These are phyloP conservation scores for Scomber colias DNA, from an alignment of 2,113 vertebrate species.

Conservation along the genomic window DNA sequence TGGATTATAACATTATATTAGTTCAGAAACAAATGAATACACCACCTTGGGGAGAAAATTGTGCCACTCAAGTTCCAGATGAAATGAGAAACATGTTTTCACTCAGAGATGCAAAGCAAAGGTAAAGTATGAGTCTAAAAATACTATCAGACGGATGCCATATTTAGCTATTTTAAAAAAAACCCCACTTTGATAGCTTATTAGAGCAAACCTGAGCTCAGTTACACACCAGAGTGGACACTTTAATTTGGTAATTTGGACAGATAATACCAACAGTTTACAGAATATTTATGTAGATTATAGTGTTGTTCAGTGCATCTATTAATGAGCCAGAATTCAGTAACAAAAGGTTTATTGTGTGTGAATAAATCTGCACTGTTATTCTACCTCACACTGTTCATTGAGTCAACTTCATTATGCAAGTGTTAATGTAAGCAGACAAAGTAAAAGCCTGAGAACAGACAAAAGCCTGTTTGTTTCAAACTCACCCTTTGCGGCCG, in stretches of 20 bases:
- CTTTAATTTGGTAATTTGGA: neutral
- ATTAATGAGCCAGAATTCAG: slow-evolving; percentile 16
- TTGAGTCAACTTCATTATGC: slow-evolving; percentile 35
- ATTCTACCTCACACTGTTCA: neutral
- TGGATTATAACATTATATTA: no score
- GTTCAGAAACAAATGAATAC: no score
- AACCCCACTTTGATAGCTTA: neutral
- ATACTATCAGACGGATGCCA: neutral
- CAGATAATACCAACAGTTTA: neutral
- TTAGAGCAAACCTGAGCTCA: neutral
- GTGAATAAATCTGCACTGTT: slow-evolving; percentile 26
- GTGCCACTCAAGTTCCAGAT: neutral
- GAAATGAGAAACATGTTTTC: neutral
- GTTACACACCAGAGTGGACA: no score
- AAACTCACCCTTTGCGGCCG: slow-evolving; percentile 94
- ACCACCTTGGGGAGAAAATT: no score
- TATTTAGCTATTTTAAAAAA: neutral
- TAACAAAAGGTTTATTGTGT: slow-evolving; percentile 41
- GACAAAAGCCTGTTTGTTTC: slow-evolving; percentile 49
- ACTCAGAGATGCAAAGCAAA: neutral
- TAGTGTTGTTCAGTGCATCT: neutral
- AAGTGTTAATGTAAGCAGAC: slow-evolving; percentile 37
- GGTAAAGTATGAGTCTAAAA: neutral
- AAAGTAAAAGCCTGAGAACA: slow-evolving; percentile 1
- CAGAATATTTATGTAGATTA: neutral